These are phyloP conservation scores for Sporophila hypoxantha DNA, from an alignment of 2,113 vertebrate genomes.

Conservation along the genomic window DNA sequence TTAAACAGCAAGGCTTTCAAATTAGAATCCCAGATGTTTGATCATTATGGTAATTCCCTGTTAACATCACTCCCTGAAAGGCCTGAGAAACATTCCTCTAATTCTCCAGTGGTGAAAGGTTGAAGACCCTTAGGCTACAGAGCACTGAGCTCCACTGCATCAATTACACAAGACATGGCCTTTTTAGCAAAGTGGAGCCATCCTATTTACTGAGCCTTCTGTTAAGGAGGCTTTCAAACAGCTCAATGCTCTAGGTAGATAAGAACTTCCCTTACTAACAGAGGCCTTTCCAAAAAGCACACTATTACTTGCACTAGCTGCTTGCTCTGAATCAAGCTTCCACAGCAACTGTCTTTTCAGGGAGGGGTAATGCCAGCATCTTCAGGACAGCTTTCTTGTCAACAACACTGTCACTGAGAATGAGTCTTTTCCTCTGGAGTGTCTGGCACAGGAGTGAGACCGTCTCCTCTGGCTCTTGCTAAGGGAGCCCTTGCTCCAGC, in stretches of 20 bases:
- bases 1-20: constrained; percentile 49
- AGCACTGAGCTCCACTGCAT: not conserved
- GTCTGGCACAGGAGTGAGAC: not conserved
- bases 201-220: not conserved
- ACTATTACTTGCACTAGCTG: not conserved
- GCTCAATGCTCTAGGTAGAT: not conserved
- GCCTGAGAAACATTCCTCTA: constrained; percentile 8
- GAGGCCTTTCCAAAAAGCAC: not conserved
- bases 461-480: not conserved
- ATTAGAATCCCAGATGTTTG: constrained; percentile 43
- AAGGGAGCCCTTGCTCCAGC: not conserved
- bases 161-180: constrained; percentile 16
- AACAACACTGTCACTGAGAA: not conserved
- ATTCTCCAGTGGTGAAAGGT: constrained; percentile 20
- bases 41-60: constrained; percentile 36
- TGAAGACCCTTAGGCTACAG: constrained; percentile 23
- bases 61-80: constrained; percentile 22
- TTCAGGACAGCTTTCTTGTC: not conserved
- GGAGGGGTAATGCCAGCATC: not conserved
- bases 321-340: not conserved
- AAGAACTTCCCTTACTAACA: not conserved
- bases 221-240: not conserved
- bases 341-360: not conserved
- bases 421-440: not conserved
- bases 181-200: constrained; percentile 14